Evolutionary conservation across 2,113 vertebrate species (phyloP).

Genomic region (Eurypyga helias): DNA sequence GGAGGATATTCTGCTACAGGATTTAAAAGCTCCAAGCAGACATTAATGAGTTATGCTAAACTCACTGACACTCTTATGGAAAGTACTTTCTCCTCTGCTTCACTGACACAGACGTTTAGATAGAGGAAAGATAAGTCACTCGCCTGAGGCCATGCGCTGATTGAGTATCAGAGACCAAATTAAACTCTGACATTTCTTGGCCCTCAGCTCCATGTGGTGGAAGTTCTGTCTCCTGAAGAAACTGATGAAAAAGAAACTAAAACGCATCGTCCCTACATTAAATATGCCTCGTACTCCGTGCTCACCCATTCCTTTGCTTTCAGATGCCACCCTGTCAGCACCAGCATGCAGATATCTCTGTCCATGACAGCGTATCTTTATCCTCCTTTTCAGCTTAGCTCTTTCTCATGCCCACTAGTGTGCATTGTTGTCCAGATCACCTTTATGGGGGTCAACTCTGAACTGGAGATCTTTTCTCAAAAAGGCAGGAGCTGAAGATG

Average conservation of each 20-base stretch:
- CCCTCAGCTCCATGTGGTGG: background rate
- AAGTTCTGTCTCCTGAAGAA: conserved; percentile 11
- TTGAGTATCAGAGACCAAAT: conserved; percentile 59
- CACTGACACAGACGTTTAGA: conserved; percentile 13
- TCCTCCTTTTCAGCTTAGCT: background rate
- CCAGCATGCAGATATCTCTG: background rate
- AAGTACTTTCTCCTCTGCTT: conserved; percentile 14
- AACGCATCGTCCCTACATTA: background rate
- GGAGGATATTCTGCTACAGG: background rate
- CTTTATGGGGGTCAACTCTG: background rate
- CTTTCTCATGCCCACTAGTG: background rate
- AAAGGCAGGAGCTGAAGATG: background rate
- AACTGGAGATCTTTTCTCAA: background rate
- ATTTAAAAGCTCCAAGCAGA: conserved; percentile 8
- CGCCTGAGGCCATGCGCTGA: conserved; percentile 35
- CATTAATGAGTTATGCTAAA: conserved; percentile 43
- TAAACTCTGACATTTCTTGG: conserved; percentile 59
- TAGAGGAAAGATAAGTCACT: conserved; percentile 56
- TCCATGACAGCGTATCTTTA: background rate
- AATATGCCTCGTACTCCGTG: background rate
- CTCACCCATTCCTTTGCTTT: background rate
- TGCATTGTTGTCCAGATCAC: background rate
- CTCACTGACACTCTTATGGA: conserved; percentile 15
- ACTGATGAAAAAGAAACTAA: background rate
- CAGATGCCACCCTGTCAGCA: background rate